A percentile compares a stretch with the other conserved stretches of the same genome.
Evolutionary conservation across 2,797 vertebrate genomes (phyloP).

Genomic region (Thunnus albacares): DNA sequence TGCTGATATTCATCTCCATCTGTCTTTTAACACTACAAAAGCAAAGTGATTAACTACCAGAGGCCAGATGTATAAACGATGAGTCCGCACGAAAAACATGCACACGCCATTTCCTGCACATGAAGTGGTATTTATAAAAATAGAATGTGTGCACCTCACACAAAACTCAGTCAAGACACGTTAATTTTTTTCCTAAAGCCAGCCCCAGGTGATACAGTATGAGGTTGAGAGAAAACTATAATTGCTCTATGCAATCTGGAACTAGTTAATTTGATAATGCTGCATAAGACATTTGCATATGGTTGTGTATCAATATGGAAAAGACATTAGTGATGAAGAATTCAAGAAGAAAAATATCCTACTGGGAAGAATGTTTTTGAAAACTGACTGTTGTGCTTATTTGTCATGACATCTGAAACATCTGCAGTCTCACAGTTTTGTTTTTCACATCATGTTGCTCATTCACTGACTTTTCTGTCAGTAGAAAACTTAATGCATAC

Average conservation of each 20-base stretch:
- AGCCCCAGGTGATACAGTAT: too few species aligned
- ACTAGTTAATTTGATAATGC: background rate
- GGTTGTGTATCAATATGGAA: conserved; percentile 1
- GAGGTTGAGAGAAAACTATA: too few species aligned
- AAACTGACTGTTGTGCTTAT: conserved; percentile 1
- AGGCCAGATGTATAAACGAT: too few species aligned
- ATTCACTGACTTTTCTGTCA: background rate
- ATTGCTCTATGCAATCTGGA: background rate
- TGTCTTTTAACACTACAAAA: conserved; percentile 6
- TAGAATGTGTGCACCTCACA: too few species aligned
- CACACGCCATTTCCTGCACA: too few species aligned
- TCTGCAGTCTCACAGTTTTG: background rate
- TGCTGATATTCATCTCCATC: background rate
- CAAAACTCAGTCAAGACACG: too few species aligned
- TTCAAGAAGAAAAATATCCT: background rate
- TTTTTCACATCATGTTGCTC: background rate
- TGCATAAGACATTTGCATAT: background rate
- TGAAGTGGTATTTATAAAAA: too few species aligned
- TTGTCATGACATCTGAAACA: conserved; percentile 12
- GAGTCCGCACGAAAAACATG: too few species aligned
- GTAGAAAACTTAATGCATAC: background rate
- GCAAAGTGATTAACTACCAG: background rate
- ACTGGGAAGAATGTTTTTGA: conserved; percentile 1
- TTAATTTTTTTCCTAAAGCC: too few species aligned
- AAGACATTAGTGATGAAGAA: conserved; percentile 3